phyloP scores from a whole-genome alignment of 2,113 vertebrate genomes.

The Lepisosteus oculatus region DNA sequence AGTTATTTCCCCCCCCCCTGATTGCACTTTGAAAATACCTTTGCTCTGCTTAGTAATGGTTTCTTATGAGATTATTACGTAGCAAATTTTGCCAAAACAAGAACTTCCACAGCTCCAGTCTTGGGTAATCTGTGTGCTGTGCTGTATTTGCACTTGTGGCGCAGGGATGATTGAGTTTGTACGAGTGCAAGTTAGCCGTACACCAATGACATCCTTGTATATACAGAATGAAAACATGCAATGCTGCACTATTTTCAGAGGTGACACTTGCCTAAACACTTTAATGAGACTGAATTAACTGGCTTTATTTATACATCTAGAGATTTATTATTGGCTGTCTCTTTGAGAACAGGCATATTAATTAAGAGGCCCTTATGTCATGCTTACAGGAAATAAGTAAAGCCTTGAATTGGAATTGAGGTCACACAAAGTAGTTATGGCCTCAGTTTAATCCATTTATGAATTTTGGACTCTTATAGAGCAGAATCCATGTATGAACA shows the following conservation, averaged over 20 bases:
- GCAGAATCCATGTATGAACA: too few relatives aligned
- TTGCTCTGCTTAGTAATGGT: too few relatives aligned
- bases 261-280: slow-evolving; percentile 34
- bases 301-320: slow-evolving; percentile 37
- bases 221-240: slow-evolving; percentile 22
- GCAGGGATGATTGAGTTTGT: slow-evolving; percentile 9
- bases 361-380: slow-evolving; percentile 15
- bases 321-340: slow-evolving; percentile 22
- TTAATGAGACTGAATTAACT: slow-evolving; percentile 34
- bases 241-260: slow-evolving; percentile 2
- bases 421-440: background rate
- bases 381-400: background rate
- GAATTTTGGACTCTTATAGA: background rate
- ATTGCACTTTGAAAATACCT: too few relatives aligned
- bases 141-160: background rate
- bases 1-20: background rate
- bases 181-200: slow-evolving; percentile 53
- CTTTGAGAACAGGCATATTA: slow-evolving; percentile 18
- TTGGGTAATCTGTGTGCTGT: background rate
- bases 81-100: too few relatives aligned
- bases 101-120: background rate
- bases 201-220: slow-evolving; percentile 46
- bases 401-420: background rate
- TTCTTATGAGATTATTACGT: too few relatives aligned
- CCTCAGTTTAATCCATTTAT: background rate